phyloP scores from a whole-genome alignment of 1,140 invertebrate genomes.

The Drosophila tsacasi region DNA sequence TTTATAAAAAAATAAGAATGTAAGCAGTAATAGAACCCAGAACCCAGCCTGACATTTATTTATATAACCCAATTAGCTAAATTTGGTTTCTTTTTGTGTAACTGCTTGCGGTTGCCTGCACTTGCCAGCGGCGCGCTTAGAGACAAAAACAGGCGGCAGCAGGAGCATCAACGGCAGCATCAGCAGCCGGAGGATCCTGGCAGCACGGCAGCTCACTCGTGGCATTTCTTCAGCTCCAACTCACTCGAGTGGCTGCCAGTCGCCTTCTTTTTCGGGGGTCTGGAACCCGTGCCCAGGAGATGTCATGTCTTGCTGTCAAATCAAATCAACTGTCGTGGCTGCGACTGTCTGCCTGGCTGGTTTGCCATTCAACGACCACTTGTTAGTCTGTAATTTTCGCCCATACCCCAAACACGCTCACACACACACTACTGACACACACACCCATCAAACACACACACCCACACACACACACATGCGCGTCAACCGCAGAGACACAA shows the following conservation, averaged over 20 bases:
- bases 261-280: slow-evolving; percentile 21
- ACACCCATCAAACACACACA: slow-evolving; percentile 18
- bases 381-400: slow-evolving; percentile 82
- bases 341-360: slow-evolving; percentile 73
- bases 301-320: slow-evolving; percentile 82
- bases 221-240: slow-evolving; percentile 74
- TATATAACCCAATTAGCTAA: background rate
- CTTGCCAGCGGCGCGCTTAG: slow-evolving; percentile 36
- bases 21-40: background rate
- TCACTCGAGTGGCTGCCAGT: slow-evolving; percentile 56
- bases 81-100: slow-evolving; percentile 22
- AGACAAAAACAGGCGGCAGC: slow-evolving; percentile 22
- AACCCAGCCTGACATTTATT: background rate
- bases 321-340: slow-evolving; percentile 81
- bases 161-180: slow-evolving; percentile 8
- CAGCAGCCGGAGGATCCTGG: slow-evolving; percentile 29
- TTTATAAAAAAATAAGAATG: background rate
- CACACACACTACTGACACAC: slow-evolving; percentile 4
- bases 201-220: slow-evolving; percentile 31
- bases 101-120: slow-evolving; percentile 58
- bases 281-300: slow-evolving; percentile 43
- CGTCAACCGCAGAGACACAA: slow-evolving; percentile 73
- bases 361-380: slow-evolving; percentile 82
- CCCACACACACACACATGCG: slow-evolving; percentile 12
- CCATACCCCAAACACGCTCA: slow-evolving; percentile 36